Base-by-base conservation (phyloP, 1,140 invertebrate genomes). In the Drosophila lacertosa region DNA sequence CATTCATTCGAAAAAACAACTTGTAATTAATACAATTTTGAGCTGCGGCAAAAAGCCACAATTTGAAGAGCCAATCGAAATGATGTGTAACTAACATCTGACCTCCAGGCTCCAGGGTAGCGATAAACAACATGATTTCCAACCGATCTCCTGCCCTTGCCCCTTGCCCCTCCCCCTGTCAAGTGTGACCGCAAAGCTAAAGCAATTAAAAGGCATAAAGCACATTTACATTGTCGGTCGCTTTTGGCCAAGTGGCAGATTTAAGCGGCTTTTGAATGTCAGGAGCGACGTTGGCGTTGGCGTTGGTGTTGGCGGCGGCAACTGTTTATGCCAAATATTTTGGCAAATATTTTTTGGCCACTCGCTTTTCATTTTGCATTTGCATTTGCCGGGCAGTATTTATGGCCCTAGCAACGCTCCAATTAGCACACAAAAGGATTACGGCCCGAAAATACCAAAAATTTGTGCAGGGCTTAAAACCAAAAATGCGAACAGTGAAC, bases 351-450 rank as follows among this genome's bases (percentile, higher is more conserved):
- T 66, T 81, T 39, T 44, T 39, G n/a, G 35, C 44, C 13, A n/a
- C 33, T 22, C 24, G 54, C n/a, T n/a, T n/a, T n/a, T n/a, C n/a
- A n/a, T n/a, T n/a, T n/a, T n/a, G n/a, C n/a, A n/a, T 5, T 13
- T 18, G 5, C 33, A 57, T 22, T 32, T 24, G 35, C 18, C n/a
- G 29, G 54, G 39, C 33, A 40, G 66, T 72, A 73, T 76, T 84
- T 83, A 80, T 76, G 77, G 67, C 55, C 65, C 60, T 65, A 75
- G 60, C 60, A 84, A 83, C 73, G 81, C 77, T 86, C 81, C 80
- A 84, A 84, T 84, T 84, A 84, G 77, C 80, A 86, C 80, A 81
- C 77, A 84, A 84, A 84, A 77, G 80, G 80, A 86, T 84, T 84
- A 84, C 48, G 45, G 63, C 32, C 48, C 45, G 70, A 71, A 84